These are phyloP conservation scores for Amphipyra tragopoginis DNA, from an alignment of 2,888 invertebrate genomes.

Conservation along the genomic window DNA sequence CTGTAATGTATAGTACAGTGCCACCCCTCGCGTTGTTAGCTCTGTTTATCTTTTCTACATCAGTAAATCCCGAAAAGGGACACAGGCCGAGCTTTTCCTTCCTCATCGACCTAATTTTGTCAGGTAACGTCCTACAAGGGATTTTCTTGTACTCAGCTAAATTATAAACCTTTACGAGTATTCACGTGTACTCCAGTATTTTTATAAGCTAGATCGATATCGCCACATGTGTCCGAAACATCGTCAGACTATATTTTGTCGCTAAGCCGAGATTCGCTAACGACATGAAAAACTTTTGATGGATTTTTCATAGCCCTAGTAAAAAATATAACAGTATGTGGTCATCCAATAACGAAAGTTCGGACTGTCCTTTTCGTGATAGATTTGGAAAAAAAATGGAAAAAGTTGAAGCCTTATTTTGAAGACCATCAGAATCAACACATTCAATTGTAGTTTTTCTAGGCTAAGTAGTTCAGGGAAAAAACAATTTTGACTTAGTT, in stretches of 20 bases:
- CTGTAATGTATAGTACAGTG: constrained; percentile 3
- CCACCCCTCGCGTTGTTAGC: constrained; percentile 6
- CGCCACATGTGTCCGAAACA: constrained; percentile 62
- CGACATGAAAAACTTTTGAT: constrained; percentile 84
- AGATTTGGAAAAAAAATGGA: constrained; percentile 44
- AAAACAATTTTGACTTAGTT: constrained; percentile 3
- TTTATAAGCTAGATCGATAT: constrained; percentile 55
- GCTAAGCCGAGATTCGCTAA: constrained; percentile 75
- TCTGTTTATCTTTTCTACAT: constrained; percentile 41
- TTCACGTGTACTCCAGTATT: constrained; percentile 22
- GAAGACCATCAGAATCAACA: constrained; percentile 4
- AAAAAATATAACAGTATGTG: constrained; percentile 76
- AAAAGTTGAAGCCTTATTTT: constrained; percentile 44
- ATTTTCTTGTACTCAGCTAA: constrained; percentile 26
- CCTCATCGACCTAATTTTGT: constrained; percentile 39
- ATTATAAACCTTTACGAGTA: constrained; percentile 37
- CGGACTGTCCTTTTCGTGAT: constrained; percentile 59
- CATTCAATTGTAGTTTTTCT: constrained; percentile 4
- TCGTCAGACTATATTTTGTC: constrained; percentile 65
- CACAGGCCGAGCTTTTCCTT: constrained; percentile 9
- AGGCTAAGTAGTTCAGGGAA: neutral
- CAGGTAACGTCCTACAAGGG: constrained; percentile 36
- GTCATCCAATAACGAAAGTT: constrained; percentile 77
- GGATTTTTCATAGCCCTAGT: constrained; percentile 79
- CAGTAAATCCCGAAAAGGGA: constrained; percentile 50